Base-by-base conservation (phyloP, 2,797 vertebrate species). In the Rousettus madagascariensis region DNA sequence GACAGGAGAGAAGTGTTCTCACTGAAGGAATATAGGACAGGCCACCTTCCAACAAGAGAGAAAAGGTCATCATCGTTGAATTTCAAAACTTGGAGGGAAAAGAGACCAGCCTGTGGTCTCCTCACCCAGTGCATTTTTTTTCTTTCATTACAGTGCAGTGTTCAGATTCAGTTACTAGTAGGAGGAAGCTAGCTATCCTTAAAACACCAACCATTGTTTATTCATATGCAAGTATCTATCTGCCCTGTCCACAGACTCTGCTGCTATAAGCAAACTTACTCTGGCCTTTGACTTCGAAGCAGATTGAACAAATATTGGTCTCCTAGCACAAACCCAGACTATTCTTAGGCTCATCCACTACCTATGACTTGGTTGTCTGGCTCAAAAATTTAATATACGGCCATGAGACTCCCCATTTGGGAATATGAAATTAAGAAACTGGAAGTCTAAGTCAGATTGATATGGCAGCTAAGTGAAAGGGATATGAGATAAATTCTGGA, bases 51-150 rank as follows among this genome's bases (percentile, higher is more conserved):
- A 71, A 75, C 13, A 71, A 71, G 30, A 66, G 33, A 43, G 17
- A 79, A 59, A 74, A 95, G 41, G 26, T 30, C 22, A 49, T 69
- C 72, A 86, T 78, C 16, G 26, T 1, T 57, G 49, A 79, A 89
- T 95, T 84, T 91, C 74, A 94, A 95, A 97, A 84, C 51, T 90
- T 9, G 0, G 24, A 83, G 9, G 65, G n/a, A 71, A 46, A 91
- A 77, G 75, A 19, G 6, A 53, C 13, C 15, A 72, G 10, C 41
- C 6, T 51, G 38, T 22, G 68, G 36, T 65, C 74, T 79, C 24
- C 49, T 49, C 11, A 41, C 6, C 24, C 69, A 86, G 33, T 36
- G 57, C 10, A 43, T 22, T 63, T 59, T 79, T 79, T 84, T 79
- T 89, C 38, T 43, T 65, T 72, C 46, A 77, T 30, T 57, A n/a